Base-by-base conservation (phyloP, 2,113 vertebrate genomes). In the Parus major region DNA sequence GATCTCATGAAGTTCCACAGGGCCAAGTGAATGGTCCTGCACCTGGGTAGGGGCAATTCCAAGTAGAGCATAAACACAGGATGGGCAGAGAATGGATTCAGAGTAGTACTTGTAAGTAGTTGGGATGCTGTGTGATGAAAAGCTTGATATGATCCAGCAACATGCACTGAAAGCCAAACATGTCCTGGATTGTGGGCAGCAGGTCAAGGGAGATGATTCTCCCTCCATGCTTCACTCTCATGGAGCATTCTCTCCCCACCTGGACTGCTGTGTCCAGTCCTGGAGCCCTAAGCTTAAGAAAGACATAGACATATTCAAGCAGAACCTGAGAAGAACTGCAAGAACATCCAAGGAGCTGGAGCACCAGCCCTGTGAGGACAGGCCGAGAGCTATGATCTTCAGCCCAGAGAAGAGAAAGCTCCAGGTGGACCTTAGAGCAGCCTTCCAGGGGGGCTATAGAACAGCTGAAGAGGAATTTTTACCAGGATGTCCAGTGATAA, bases 131-230 rank as follows among this genome's bases (percentile, higher is more conserved):
- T 7, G 46, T 18, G 18, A 65, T 42, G 22, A 50, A 64, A 72
- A 36, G 17, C 18, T 64, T 42, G 17, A 12, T 18, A 23, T 5
- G 13, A 49, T 4, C 11, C 31, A 49, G 42, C 31, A 49, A 36
- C 0, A 0, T 33, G 27, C 5, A 13, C 7, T 53, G 47, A 79
- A 70, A 63, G 19, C 23, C 29, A 70, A 25, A 9, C 2, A 9
- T 16, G 7, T 46, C 28, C n/a, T 47, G 41, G 15, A 44, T 2
- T 35, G 35, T 22, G 22, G 42, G 11, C 31, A 88, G 31, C 25
- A 56, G 3, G 10, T 19, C 11, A 72, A 42, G 18, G 11, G 5
- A 64, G 23, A 5, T 12, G 9, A n/a, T 59, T 75, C 28, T 46
- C 7, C 4, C 17, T 57, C 27, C 11, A 1, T 53, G 19, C 36